Conservation (phyloP, 1,140 invertebrate species). For the Homalodisca vitripennis region DNA sequence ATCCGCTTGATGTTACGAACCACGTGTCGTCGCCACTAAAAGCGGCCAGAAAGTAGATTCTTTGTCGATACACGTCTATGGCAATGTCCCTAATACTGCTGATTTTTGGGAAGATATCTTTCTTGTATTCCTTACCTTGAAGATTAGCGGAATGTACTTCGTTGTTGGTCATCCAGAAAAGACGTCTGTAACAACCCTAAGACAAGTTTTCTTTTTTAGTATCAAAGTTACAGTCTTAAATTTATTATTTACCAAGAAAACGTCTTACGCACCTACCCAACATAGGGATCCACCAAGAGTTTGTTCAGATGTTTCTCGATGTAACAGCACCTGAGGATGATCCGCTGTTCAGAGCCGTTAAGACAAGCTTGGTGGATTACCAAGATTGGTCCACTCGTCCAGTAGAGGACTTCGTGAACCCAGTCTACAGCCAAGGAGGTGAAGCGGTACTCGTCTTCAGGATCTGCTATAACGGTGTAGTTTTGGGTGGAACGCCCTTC, state of each 20-base stretch:
- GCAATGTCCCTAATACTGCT: background rate
- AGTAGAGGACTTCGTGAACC: background rate
- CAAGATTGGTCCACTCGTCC: background rate
- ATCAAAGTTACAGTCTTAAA: too few species aligned
- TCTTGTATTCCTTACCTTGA: background rate
- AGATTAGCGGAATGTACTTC: background rate
- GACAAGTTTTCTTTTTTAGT: too few species aligned
- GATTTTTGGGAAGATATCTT: background rate
- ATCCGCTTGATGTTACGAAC: background rate
- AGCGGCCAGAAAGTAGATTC: background rate
- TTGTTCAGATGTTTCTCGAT: background rate
- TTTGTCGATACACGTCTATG: background rate
- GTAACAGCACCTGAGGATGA: background rate
- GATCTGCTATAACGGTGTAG: background rate
- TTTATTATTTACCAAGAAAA: too few species aligned
- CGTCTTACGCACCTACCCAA: background rate
- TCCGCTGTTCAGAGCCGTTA: background rate
- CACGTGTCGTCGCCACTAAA: background rate
- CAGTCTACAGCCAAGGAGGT: background rate
- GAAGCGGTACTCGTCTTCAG: constrained; percentile 1
- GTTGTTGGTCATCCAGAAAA: constrained; percentile 10
- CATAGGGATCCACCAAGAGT: background rate
- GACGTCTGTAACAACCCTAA: background rate
- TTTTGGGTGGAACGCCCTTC: background rate
- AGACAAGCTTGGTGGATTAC: background rate